phyloP scores from a whole-genome alignment of 92 coral and sea anemone genomes.

The Porites divaricata region DNA sequence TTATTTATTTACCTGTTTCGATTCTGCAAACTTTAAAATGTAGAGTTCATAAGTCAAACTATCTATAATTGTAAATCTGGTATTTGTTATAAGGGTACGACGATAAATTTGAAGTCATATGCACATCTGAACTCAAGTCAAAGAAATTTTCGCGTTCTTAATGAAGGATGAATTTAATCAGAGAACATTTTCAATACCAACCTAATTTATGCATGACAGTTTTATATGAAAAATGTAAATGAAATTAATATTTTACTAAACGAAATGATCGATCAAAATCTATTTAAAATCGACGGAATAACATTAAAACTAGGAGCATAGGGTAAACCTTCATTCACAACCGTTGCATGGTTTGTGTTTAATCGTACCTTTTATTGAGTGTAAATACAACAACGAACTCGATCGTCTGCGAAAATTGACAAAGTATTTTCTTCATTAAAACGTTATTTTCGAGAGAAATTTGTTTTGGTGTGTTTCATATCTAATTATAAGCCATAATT shows the following conservation, averaged over 20 bases:
- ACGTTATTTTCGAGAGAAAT: not conserved
- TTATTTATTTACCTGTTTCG: too few species aligned
- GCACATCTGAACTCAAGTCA: too few species aligned
- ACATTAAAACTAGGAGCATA: not conserved
- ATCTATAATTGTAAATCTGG: too few species aligned
- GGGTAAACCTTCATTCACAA: not conserved
- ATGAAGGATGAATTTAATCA: too few species aligned
- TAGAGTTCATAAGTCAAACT: too few species aligned
- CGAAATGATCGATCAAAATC: not conserved
- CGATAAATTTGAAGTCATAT: too few species aligned
- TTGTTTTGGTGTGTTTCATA: not conserved
- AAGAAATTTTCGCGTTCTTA: too few species aligned
- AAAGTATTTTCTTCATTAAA: not conserved
- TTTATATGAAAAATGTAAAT: not conserved
- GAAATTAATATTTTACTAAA: not conserved
- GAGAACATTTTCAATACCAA: too few species aligned
- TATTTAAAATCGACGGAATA: not conserved
- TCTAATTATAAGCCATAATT: not conserved
- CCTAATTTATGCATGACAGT: not conserved
- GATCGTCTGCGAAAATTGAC: not conserved
- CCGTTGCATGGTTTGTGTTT: too few species aligned
- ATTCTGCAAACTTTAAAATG: too few species aligned
- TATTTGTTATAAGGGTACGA: too few species aligned
- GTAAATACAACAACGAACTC: not conserved
- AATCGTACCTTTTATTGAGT: not conserved